Percentiles rank a stretch among this genome's conserved stretches.
Evolutionary conservation across 2,797 vertebrate species (phyloP).

Genomic region (Neostethus bicornis): DNA sequence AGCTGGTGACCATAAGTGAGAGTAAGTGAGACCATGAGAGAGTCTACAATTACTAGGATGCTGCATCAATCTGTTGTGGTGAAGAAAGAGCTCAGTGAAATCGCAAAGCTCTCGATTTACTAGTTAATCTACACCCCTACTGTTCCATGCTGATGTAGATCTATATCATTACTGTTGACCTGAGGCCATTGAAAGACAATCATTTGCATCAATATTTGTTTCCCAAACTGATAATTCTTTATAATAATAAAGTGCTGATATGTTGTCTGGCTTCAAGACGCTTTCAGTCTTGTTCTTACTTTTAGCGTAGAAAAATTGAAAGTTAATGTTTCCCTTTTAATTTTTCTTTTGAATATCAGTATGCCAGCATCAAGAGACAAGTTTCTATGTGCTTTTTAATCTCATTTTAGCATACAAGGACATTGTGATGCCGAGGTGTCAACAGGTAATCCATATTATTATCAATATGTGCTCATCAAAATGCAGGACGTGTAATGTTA

Average conservation of each 20-base stretch:
- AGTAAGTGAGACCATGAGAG: too few species aligned
- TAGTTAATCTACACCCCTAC: too few species aligned
- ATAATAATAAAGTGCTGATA: background rate
- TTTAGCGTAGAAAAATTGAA: slow-evolving; percentile 1
- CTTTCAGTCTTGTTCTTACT: background rate
- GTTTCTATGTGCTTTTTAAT: background rate
- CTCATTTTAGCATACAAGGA: background rate
- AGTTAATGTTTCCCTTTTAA: background rate
- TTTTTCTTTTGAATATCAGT: background rate
- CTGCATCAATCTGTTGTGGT: too few species aligned
- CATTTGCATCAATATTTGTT: background rate
- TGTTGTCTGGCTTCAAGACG: background rate
- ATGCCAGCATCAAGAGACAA: background rate
- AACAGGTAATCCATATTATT: background rate
- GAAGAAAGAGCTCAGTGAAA: too few species aligned
- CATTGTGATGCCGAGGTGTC: background rate
- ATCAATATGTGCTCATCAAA: slow-evolving; percentile 7
- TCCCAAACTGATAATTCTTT: background rate
- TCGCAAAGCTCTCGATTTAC: too few species aligned
- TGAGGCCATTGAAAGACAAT: background rate
- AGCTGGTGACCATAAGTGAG: too few species aligned
- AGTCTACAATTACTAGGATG: too few species aligned
- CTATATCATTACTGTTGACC: background rate
- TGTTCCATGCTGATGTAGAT: background rate
- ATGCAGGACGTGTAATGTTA: background rate